Conservation (phyloP, 2,797 vertebrate species). For the Ceryle rudis region DNA sequence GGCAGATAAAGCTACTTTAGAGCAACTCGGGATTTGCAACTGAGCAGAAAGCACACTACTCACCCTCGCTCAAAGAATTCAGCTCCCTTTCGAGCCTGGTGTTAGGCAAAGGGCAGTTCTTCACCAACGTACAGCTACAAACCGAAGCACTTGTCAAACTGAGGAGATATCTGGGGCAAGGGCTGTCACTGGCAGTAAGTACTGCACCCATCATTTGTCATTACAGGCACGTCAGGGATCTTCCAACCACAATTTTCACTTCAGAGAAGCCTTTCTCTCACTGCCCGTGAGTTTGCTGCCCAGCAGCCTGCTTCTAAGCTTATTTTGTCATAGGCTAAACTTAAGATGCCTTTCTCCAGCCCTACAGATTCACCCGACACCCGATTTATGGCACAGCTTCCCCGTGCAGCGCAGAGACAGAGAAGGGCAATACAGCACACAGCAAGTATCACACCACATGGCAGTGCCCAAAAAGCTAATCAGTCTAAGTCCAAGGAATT, state of each 20-base stretch:
- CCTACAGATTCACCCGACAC: not conserved
- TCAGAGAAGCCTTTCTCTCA: not conserved
- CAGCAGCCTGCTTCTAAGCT: not conserved
- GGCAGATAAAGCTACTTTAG: not conserved
- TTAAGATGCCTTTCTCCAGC: not conserved
- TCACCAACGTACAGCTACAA: not conserved
- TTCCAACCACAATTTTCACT: not conserved
- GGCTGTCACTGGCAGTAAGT: not conserved
- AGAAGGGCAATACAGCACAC: not conserved
- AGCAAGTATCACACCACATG: not conserved
- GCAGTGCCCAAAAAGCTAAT: not conserved
- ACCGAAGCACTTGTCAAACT: not conserved
- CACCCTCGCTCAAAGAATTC: not conserved
- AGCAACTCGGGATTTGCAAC: not conserved
- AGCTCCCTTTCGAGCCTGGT: not conserved
- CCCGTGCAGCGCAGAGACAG: not conserved
- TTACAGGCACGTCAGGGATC: not conserved
- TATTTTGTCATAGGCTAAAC: not conserved
- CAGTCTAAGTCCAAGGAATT: not conserved
- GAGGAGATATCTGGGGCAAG: not conserved
- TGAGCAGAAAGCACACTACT: not conserved
- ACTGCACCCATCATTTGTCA: not conserved
- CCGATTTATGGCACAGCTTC: not conserved
- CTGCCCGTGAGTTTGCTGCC: not conserved
- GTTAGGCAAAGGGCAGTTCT: not conserved